Conservation (phyloP, 2,888 invertebrate species). For the Lepidochitona cinerea region DNA sequence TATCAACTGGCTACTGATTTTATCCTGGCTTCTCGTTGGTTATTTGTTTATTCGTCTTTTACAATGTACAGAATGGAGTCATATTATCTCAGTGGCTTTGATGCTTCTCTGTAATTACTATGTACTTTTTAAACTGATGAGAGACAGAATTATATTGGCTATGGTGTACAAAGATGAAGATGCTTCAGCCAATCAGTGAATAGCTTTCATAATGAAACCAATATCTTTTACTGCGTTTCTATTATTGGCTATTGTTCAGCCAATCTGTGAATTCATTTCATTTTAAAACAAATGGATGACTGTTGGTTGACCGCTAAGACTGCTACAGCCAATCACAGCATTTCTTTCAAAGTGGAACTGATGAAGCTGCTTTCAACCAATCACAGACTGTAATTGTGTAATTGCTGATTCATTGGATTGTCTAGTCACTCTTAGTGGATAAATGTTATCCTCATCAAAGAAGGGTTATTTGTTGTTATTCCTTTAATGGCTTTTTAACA, state of each 20-base stretch:
- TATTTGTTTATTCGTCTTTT: constrained; percentile 85
- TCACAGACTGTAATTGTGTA: no score
- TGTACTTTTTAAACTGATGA: constrained; percentile 88
- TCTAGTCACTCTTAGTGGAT: no score
- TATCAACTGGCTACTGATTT: constrained; percentile 80
- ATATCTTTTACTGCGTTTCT: no score
- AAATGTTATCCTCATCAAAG: no score
- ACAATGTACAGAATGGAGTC: constrained; percentile 91
- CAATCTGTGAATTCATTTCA: not conserved
- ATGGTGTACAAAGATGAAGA: constrained; percentile 65
- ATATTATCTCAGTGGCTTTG: constrained; percentile 87
- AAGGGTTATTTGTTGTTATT: no score
- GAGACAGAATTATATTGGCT: constrained; percentile 86
- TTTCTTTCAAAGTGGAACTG: no score
- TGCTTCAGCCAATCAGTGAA: constrained; percentile 6
- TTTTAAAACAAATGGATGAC: not conserved
- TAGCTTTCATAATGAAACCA: no score
- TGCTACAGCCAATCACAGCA: no score
- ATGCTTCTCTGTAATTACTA: constrained; percentile 92
- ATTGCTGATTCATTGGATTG: no score
- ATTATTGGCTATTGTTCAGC: not conserved
- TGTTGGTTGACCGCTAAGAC: no score
- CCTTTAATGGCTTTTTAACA: no score
- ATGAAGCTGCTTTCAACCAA: no score
- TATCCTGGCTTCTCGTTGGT: constrained; percentile 76